A percentile compares a stretch with the other conserved stretches of the same genome.
phyloP scores from a whole-genome alignment of 2,113 vertebrate species.

The Chiloscyllium plagiosum region DNA sequence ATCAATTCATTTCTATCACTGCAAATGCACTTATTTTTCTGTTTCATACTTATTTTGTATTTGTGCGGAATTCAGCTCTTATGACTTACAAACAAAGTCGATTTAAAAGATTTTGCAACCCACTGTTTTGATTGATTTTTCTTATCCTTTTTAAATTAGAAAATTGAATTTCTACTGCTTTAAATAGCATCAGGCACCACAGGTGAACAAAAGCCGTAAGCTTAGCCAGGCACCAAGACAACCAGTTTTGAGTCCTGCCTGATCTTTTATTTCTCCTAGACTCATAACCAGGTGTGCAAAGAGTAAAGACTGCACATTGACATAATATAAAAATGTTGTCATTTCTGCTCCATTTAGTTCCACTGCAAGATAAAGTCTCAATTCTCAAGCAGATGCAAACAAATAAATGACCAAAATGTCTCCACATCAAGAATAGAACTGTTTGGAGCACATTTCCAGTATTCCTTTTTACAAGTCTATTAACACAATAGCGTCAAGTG shows the following conservation, averaged over 20 bases:
- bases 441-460: neutral
- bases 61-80: neutral
- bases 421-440: neutral
- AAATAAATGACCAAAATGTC: neutral
- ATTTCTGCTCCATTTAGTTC: neutral
- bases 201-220: neutral
- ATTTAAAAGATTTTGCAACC: neutral
- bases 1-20: neutral
- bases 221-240: neutral
- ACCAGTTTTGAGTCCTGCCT: neutral
- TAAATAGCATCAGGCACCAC: neutral
- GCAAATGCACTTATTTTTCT: too few species aligned
- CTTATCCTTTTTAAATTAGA: neutral
- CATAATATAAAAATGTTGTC: neutral
- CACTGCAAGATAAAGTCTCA: neutral
- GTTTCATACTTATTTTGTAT: neutral
- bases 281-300: neutral
- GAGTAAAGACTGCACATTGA: too few species aligned
- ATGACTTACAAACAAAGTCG: neutral
- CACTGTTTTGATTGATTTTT: neutral
- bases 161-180: neutral
- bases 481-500: neutral
- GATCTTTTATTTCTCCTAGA: neutral
- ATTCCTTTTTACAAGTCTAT: neutral
- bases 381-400: neutral